Evolutionary conservation across 2,888 invertebrate species (phyloP).

Genomic region (Dryocosmus kuriphilus): DNA sequence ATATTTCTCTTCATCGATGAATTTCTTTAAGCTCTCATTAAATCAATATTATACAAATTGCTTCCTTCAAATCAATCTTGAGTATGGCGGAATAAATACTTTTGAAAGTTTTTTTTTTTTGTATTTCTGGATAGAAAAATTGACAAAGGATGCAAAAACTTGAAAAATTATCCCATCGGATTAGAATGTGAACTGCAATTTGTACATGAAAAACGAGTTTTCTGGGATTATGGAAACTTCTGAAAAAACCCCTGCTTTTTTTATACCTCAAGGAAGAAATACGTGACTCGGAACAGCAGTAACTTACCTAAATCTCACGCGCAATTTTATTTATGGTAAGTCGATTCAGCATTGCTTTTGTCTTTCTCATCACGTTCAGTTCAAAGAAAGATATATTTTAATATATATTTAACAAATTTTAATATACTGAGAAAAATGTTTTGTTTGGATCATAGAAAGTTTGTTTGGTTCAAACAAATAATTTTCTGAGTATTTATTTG

Average conservation of each 20-base stretch:
- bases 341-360: conserved; percentile 14
- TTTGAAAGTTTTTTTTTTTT: too few species aligned
- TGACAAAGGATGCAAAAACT: background rate
- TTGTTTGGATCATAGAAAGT: too few species aligned
- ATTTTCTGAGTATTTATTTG: too few species aligned
- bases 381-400: background rate
- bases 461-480: too few species aligned
- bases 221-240: background rate
- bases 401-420: too few species aligned
- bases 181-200: background rate
- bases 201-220: conserved; percentile 15
- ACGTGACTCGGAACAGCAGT: conserved; percentile 9
- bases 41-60: background rate
- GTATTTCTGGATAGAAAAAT: background rate
- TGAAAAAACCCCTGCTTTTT: background rate
- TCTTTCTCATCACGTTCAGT: conserved; percentile 25
- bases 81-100: background rate
- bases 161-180: background rate
- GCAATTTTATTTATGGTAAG: conserved; percentile 5
- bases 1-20: too few species aligned
- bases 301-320: conserved; percentile 23
- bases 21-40: background rate
- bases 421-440: too few species aligned
- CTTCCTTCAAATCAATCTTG: background rate
- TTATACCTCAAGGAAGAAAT: conserved; percentile 5